These are phyloP conservation scores for Eptesicus fuscus DNA, from an alignment of 2,113 vertebrate genomes.

Conservation along the genomic window DNA sequence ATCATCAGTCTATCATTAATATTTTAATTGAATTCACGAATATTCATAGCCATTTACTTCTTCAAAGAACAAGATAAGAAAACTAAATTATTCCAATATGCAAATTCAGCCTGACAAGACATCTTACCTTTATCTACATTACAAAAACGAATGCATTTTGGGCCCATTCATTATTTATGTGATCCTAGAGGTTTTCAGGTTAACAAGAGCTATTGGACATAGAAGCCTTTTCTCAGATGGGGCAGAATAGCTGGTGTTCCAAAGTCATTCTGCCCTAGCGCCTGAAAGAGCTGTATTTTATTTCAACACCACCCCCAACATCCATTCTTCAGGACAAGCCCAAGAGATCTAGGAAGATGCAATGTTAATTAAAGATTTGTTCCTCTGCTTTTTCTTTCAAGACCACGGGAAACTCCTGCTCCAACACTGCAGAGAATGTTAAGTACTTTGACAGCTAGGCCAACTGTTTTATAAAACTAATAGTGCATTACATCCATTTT, in stretches of 20 bases:
- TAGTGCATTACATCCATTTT: constrained; percentile 47
- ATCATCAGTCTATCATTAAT: constrained; percentile 79
- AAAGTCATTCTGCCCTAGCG: constrained; percentile 30
- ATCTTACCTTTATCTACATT: constrained; percentile 80
- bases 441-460: not conserved
- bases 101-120: constrained; percentile 78
- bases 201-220: constrained; percentile 53
- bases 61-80: constrained; percentile 72
- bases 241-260: constrained; percentile 1
- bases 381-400: constrained; percentile 53
- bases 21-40: constrained; percentile 82
- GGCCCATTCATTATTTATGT: constrained; percentile 82
- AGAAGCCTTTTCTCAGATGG: constrained; percentile 42
- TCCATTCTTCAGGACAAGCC: constrained; percentile 37
- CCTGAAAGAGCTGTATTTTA: not conserved
- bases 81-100: constrained; percentile 82
- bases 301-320: not conserved
- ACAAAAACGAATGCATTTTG: constrained; percentile 76
- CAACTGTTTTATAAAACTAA: constrained; percentile 48
- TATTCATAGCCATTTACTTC: constrained; percentile 78
- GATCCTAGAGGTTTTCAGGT: constrained; percentile 65
- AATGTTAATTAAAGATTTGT: constrained; percentile 50
- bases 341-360: constrained; percentile 28
- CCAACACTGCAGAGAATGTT: not conserved
- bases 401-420: not conserved